Evolutionary conservation across 2,888 invertebrate genomes (phyloP).

Genomic region (Petrolisthes manimaculis): DNA sequence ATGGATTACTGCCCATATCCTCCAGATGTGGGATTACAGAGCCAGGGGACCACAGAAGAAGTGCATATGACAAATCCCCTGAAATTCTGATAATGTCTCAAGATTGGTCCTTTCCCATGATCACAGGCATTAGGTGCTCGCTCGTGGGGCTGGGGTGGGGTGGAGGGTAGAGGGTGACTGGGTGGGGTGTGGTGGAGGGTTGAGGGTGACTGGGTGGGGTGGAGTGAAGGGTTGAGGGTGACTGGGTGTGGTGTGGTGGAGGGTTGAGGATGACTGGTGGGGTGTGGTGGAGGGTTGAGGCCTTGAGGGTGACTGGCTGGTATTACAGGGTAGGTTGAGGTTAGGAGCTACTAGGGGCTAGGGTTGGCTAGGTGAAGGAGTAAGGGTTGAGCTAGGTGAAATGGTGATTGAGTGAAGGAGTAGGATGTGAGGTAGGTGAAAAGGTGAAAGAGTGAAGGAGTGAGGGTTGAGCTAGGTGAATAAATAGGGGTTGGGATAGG

Average conservation of each 20-base stretch:
- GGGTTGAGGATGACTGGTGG: no score
- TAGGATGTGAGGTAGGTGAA: background rate
- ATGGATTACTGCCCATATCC: constrained; percentile 22
- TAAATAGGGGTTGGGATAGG: background rate
- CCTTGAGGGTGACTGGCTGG: no score
- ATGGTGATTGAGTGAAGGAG: background rate
- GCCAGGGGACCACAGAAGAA: background rate
- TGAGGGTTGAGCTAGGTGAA: background rate
- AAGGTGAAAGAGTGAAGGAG: background rate
- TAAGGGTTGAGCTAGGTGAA: no score
- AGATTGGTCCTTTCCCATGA: constrained; percentile 27
- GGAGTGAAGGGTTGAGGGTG: background rate
- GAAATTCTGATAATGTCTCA: constrained; percentile 36
- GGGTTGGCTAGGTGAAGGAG: no score
- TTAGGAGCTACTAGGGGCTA: no score
- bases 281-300: no score
- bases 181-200: no score
- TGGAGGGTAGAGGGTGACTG: background rate
- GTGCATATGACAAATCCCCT: constrained; percentile 37
- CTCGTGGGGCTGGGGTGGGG: background rate
- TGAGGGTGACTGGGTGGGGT: background rate
- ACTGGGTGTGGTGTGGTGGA: no score
- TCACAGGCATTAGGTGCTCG: constrained; percentile 33
- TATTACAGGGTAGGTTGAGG: no score
- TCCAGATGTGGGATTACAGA: background rate